phyloP scores from a whole-genome alignment of 2,888 invertebrate species.

The Acleris literana region DNA sequence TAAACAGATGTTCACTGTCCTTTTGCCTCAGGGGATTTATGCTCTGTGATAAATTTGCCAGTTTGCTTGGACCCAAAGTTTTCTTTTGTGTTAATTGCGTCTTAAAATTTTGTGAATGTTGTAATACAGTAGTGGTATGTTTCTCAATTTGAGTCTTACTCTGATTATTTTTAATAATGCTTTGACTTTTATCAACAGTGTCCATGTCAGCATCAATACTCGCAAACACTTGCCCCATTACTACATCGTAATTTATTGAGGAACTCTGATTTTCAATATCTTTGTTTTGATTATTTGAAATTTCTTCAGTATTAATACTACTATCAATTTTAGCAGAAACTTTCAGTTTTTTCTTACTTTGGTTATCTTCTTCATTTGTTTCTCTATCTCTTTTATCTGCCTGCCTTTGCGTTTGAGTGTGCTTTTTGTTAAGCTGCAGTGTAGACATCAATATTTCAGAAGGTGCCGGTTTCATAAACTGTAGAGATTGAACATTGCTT shows the following conservation, averaged over 20 bases:
- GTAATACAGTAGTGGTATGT: constrained; percentile 26
- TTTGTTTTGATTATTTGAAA: constrained; percentile 12
- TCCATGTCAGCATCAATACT: constrained; percentile 71
- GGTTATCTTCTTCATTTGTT: constrained; percentile 46
- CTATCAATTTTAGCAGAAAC: constrained; percentile 37
- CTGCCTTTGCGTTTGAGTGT: constrained; percentile 53
- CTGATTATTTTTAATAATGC: constrained; percentile 35
- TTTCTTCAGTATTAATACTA: constrained; percentile 11
- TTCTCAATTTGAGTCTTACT: constrained; percentile 16
- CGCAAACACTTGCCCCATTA: constrained; percentile 72
- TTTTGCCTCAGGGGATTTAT: constrained; percentile 44
- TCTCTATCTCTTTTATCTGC: constrained; percentile 60
- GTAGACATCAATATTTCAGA: constrained; percentile 67
- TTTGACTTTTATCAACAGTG: constrained; percentile 50
- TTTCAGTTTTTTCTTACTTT: constrained; percentile 60
- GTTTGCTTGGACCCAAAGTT: constrained; percentile 15
- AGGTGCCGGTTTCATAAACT: constrained; percentile 50
- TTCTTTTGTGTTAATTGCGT: constrained; percentile 44
- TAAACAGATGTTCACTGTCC: constrained; percentile 73
- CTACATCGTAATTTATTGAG: constrained; percentile 63
- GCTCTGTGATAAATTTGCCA: constrained; percentile 9
- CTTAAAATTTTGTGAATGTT: constrained; percentile 32
- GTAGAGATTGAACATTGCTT: constrained; percentile 54
- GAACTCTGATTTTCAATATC: constrained; percentile 56
- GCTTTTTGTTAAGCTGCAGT: constrained; percentile 44